These are phyloP conservation scores for Mamestra configurata DNA, from an alignment of 1,140 invertebrate species.

Conservation along the genomic window DNA sequence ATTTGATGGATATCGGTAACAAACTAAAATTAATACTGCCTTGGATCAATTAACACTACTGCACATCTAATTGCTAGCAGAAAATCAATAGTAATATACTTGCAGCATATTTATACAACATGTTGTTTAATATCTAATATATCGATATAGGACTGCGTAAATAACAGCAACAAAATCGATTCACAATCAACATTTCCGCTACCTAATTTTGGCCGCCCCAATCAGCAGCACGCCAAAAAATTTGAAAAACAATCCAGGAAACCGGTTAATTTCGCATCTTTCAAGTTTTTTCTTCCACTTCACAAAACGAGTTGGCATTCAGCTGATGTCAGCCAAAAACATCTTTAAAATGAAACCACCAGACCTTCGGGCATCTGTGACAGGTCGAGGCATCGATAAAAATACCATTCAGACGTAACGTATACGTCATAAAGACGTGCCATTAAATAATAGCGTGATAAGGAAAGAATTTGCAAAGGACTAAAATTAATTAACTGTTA, in stretches of 20 bases:
- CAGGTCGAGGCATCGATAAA: conserved; percentile 60
- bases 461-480: conserved; percentile 30
- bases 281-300: conserved; percentile 14
- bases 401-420: conserved; percentile 54
- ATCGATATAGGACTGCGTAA: not conserved
- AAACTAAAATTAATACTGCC: conserved; percentile 28
- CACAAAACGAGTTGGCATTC: conserved; percentile 50
- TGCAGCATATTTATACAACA: not conserved
- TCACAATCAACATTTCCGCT: not conserved
- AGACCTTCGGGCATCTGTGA: conserved; percentile 61
- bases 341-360: conserved; percentile 56
- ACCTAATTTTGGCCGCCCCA: conserved; percentile 8
- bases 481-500: conserved; percentile 15
- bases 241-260: conserved; percentile 6
- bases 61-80: not conserved
- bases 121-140: not conserved
- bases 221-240: conserved; percentile 11
- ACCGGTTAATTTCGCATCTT: conserved; percentile 12
- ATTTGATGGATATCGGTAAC: conserved; percentile 20
- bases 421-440: conserved; percentile 47
- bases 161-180: not conserved
- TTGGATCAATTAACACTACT: conserved; percentile 13
- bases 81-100: not conserved
- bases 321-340: conserved; percentile 52
- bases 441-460: conserved; percentile 40